Evolutionary conservation across 2,888 invertebrate genomes (phyloP).

Genomic region (Ashinkailepas kermadecensis): DNA sequence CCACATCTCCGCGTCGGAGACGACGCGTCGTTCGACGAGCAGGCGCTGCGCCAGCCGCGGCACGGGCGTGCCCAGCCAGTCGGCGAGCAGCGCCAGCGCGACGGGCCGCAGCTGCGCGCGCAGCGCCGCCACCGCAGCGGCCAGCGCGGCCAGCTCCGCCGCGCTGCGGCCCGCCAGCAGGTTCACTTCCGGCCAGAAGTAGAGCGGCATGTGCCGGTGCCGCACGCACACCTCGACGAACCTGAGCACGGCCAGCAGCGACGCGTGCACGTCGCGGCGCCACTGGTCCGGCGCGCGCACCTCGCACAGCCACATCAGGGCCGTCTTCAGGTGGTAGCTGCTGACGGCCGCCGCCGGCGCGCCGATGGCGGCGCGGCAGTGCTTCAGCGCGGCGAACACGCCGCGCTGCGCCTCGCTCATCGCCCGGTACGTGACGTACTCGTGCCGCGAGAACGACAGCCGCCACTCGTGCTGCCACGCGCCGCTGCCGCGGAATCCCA

Average conservation of each 20-base stretch:
- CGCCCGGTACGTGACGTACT: neutral
- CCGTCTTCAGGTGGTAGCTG: constrained; percentile 13
- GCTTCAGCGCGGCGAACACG: neutral
- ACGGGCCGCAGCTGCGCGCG: neutral
- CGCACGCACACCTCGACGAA: neutral
- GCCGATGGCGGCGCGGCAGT: neutral
- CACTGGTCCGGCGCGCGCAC: neutral
- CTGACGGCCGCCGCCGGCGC: neutral
- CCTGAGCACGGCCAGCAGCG: neutral
- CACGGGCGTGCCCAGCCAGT: neutral
- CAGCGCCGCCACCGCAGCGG: neutral
- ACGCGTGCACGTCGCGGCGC: neutral
- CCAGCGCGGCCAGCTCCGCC: neutral
- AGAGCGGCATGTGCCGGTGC: neutral
- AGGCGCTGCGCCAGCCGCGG: neutral
- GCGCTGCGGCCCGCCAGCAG: neutral
- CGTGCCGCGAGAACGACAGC: neutral
- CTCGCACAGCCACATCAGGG: constrained; percentile 6
- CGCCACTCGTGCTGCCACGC: neutral
- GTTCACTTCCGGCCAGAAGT: neutral
- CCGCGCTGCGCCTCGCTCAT: neutral
- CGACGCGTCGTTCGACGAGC: neutral
- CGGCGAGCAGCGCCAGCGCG: neutral
- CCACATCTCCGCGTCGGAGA: neutral
- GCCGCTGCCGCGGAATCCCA: neutral